These are phyloP conservation scores for Dryomyza anilis DNA, from an alignment of 2,888 invertebrate genomes.

Conservation along the genomic window DNA sequence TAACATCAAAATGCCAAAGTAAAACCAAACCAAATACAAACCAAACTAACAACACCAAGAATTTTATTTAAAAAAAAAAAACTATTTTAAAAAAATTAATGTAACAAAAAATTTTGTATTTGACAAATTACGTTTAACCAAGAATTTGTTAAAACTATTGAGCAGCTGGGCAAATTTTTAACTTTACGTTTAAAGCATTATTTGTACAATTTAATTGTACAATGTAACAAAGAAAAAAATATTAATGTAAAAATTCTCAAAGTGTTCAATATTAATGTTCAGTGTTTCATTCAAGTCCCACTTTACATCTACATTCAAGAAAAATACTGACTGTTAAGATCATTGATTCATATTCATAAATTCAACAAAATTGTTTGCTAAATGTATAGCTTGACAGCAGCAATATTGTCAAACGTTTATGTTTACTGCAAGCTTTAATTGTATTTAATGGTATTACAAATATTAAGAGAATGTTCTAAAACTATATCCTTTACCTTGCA, in stretches of 20 bases:
- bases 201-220: too few relatives aligned
- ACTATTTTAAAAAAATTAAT: background rate
- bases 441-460: background rate
- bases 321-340: too few relatives aligned
- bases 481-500: background rate
- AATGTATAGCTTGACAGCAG: too few relatives aligned
- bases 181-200: too few relatives aligned
- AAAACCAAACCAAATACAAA: constrained; percentile 16
- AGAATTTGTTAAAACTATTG: background rate
- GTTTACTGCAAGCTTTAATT: too few relatives aligned
- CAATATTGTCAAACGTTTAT: too few relatives aligned
- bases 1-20: constrained; percentile 22
- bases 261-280: constrained; percentile 12
- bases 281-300: background rate
- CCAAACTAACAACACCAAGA: background rate
- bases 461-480: background rate
- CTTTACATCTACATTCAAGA: too few relatives aligned
- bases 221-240: constrained; percentile 13
- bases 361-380: too few relatives aligned
- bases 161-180: too few relatives aligned
- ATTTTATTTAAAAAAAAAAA: background rate
- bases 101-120: too few relatives aligned
- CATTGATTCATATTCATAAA: too few relatives aligned
- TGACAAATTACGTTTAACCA: too few relatives aligned
- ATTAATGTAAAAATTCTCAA: constrained; percentile 7